A percentile compares a stretch with the other conserved stretches of the same genome.
phyloP scores from a whole-genome alignment of 2,113 vertebrate species.

The Fukomys damarensis region DNA sequence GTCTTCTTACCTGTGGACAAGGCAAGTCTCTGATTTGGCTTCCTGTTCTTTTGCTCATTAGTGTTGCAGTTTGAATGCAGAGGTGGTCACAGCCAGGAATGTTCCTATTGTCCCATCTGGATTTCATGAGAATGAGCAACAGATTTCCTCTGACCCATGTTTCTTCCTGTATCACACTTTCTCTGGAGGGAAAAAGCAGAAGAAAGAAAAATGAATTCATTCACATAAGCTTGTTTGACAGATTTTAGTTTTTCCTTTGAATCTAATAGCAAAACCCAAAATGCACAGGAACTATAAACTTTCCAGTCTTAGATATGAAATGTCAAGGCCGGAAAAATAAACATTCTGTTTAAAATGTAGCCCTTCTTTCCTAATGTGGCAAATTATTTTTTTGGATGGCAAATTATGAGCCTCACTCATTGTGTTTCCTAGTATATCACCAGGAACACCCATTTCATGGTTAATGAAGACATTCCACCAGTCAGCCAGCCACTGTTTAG shows the following conservation, averaged over 20 bases:
- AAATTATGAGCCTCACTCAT: conserved; percentile 40
- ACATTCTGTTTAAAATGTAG: neutral
- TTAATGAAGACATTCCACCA: conserved; percentile 54
- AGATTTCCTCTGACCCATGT: neutral
- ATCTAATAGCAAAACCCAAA: conserved; percentile 17
- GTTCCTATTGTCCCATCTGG: neutral
- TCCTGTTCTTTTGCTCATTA: neutral
- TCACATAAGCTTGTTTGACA: conserved; percentile 44
- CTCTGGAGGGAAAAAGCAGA: neutral
- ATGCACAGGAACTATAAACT: neutral
- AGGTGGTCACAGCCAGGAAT: neutral
- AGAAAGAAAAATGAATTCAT: neutral
- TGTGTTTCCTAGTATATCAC: neutral
- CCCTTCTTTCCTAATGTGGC: neutral
- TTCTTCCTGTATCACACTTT: neutral
- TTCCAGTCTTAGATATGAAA: neutral
- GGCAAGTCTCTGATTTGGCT: too few relatives aligned
- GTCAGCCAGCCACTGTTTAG: conserved; percentile 64
- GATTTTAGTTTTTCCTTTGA: conserved; percentile 1
- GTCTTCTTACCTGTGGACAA: neutral
- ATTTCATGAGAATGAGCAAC: conserved; percentile 36
- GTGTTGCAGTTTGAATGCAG: neutral
- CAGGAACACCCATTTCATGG: neutral
- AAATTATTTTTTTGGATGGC: conserved; percentile 15
- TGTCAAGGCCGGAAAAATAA: conserved; percentile 30